A percentile compares a stretch with the other conserved stretches of the same genome.
Evolutionary conservation across 1,140 invertebrate species (phyloP).

Genomic region (Pogonognathellus flavescens): DNA sequence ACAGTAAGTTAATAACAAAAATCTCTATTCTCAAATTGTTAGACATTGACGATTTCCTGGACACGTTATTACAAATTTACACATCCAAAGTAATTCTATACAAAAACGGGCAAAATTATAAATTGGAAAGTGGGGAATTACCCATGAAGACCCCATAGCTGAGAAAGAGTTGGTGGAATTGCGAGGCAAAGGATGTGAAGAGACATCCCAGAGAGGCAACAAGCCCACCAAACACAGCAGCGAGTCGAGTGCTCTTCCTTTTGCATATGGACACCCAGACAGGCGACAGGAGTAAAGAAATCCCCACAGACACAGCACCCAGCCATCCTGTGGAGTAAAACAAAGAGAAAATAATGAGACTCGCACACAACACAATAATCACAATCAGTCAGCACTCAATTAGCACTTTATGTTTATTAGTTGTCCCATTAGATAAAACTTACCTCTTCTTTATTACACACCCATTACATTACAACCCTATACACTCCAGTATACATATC

Average conservation of each 20-base stretch:
- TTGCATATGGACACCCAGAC: constrained; percentile 87
- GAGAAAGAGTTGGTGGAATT: constrained; percentile 91
- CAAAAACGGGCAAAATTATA: neutral
- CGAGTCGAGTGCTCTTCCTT: constrained; percentile 86
- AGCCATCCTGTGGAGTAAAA: constrained; percentile 80
- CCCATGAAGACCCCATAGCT: constrained; percentile 81
- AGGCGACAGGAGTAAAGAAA: constrained; percentile 85
- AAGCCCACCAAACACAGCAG: constrained; percentile 87
- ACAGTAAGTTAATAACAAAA: too few species aligned
- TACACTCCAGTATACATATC: too few species aligned
- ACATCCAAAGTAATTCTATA: too few species aligned
- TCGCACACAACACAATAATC: constrained; percentile 4
- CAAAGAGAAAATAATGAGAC: constrained; percentile 44
- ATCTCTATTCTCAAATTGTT: too few species aligned
- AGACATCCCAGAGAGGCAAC: constrained; percentile 87
- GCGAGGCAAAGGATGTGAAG: constrained; percentile 89
- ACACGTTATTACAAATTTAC: too few species aligned
- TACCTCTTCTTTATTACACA: constrained; percentile 35
- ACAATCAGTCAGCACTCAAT: constrained; percentile 47
- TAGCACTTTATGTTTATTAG: constrained; percentile 50
- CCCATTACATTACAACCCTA: neutral
- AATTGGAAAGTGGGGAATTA: constrained; percentile 69
- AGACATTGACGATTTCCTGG: too few species aligned
- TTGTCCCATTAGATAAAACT: constrained; percentile 47
- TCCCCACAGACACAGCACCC: constrained; percentile 83